phyloP scores from a whole-genome alignment of 2,797 vertebrate genomes.

The Sciurus vulgaris region DNA sequence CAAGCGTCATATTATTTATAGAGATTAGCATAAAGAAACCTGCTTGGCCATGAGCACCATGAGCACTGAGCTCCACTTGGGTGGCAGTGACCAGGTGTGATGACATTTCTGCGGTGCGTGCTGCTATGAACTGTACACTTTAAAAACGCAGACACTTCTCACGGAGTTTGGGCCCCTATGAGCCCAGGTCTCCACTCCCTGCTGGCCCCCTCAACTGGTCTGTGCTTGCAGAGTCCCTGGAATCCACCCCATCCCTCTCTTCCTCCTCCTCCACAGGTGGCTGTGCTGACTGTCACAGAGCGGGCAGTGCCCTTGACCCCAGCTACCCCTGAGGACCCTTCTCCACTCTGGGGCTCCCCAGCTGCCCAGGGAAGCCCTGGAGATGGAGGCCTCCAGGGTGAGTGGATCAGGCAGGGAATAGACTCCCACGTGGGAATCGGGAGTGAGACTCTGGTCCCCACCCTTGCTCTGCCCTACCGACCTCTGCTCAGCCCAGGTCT shows the following conservation, averaged over 20 bases:
- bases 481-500: neutral
- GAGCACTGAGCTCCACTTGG: neutral
- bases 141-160: neutral
- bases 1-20: neutral
- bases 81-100: neutral
- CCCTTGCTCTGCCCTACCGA: neutral
- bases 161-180: neutral
- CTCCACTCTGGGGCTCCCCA: constrained; percentile 89
- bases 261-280: constrained; percentile 89
- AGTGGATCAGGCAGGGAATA: neutral
- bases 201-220: neutral
- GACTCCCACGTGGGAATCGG: neutral
- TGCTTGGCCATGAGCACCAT: accelerated
- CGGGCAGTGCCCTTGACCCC: constrained; percentile 68
- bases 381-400: constrained; percentile 80
- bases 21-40: neutral
- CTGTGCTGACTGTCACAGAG: constrained; percentile 86
- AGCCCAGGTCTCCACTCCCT: neutral
- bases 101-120: neutral
- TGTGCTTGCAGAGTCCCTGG: neutral
- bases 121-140: neutral
- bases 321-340: constrained; percentile 80
- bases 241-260: neutral
- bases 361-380: constrained; percentile 91
- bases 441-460: neutral